These are phyloP conservation scores for Dicyrtoma fusca DNA, from an alignment of 2,888 invertebrate genomes.

Conservation along the genomic window DNA sequence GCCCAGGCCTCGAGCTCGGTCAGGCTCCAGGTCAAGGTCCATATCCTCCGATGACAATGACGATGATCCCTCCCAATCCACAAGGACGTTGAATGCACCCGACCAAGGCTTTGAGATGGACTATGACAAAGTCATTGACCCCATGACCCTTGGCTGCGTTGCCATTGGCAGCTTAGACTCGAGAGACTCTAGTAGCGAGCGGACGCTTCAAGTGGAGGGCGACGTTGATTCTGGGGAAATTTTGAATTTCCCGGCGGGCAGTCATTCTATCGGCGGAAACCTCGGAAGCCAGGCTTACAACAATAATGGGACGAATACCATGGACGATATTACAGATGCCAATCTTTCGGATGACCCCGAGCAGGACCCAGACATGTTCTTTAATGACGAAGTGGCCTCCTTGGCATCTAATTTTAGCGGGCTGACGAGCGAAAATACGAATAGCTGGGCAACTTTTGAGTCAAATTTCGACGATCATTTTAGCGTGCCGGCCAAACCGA, in stretches of 20 bases:
- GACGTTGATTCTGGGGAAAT: slow-evolving; percentile 1
- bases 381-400: slow-evolving; percentile 45
- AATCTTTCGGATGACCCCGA: slow-evolving; percentile 55
- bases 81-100: slow-evolving; percentile 39
- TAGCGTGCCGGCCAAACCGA: neutral
- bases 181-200: slow-evolving; percentile 53
- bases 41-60: slow-evolving; percentile 52
- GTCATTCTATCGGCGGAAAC: slow-evolving; percentile 1
- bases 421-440: neutral
- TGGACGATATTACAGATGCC: slow-evolving; percentile 56
- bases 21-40: neutral
- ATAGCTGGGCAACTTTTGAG: slow-evolving; percentile 56
- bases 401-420: slow-evolving; percentile 31
- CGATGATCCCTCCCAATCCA: slow-evolving; percentile 46
- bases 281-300: slow-evolving; percentile 22
- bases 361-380: slow-evolving; percentile 41
- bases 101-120: no score
- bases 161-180: neutral
- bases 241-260: neutral
- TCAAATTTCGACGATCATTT: slow-evolving; percentile 53
- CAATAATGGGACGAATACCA: slow-evolving; percentile 47
- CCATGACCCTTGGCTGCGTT: no score
- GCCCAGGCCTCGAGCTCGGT: no score
- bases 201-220: slow-evolving; percentile 54
- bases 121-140: neutral